Percentiles rank a stretch among this genome's conserved stretches.
These are phyloP conservation scores for Cynocephalus volans DNA, from an alignment of 2,113 vertebrate genomes.

Conservation along the genomic window DNA sequence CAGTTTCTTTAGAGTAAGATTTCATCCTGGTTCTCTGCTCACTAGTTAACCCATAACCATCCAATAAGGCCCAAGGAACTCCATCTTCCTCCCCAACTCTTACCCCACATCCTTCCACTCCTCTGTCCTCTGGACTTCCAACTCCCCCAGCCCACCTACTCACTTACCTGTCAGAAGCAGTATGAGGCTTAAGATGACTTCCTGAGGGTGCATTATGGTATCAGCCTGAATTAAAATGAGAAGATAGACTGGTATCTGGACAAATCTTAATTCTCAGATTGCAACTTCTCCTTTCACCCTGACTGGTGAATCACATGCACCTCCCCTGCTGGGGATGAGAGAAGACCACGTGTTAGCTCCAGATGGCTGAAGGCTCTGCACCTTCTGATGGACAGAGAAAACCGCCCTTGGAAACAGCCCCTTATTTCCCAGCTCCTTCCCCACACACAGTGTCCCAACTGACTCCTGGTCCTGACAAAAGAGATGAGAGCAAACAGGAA, in stretches of 20 bases:
- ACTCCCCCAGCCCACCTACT: neutral
- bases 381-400: neutral
- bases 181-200: conserved; percentile 61
- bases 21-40: neutral
- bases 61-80: neutral
- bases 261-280: neutral
- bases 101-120: accelerated
- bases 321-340: neutral
- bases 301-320: neutral
- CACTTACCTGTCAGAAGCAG: conserved; percentile 84
- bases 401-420: neutral
- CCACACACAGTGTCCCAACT: neutral
- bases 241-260: neutral
- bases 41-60: neutral
- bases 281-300: conserved; percentile 42
- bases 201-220: neutral
- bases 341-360: neutral
- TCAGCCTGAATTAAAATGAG: neutral
- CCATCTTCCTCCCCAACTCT: neutral
- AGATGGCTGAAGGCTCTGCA: neutral
- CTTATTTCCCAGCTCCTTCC: neutral
- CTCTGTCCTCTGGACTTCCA: neutral
- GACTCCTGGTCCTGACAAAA: neutral
- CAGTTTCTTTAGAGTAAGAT: neutral
- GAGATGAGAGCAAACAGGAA: neutral